Conservation (phyloP, 2,888 invertebrate species). For the Heterodera filipjevi region DNA sequence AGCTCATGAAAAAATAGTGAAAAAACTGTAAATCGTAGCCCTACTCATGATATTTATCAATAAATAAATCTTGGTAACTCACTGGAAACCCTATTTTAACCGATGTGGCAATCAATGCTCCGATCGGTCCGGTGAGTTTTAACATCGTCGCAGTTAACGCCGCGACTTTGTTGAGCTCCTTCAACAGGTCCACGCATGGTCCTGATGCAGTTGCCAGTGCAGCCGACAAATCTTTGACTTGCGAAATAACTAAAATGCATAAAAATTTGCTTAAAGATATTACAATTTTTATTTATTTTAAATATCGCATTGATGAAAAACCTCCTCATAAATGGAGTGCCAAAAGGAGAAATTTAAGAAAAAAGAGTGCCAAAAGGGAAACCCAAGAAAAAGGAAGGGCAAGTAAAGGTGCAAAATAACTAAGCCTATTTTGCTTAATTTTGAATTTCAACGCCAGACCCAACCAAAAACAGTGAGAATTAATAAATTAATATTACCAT, state of each 20-base stretch:
- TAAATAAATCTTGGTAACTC: background rate
- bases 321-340: too few species aligned
- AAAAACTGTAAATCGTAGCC: too few species aligned
- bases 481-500: too few species aligned
- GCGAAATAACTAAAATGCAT: background rate
- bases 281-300: background rate
- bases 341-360: too few species aligned
- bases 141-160: background rate
- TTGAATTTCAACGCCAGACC: too few species aligned
- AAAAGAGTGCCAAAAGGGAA: too few species aligned
- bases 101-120: background rate
- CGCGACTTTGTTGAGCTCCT: background rate
- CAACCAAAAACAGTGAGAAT: too few species aligned
- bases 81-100: background rate
- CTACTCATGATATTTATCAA: too few species aligned
- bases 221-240: background rate
- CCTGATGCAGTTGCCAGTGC: background rate
- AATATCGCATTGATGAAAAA: background rate
- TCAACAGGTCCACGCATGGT: background rate
- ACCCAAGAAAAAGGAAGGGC: too few species aligned
- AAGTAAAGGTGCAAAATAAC: too few species aligned
- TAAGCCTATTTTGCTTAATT: too few species aligned
- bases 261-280: background rate
- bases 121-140: background rate
- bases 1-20: too few species aligned